A percentile compares a stretch with the other conserved stretches of the same genome.
Conservation (phyloP, 2,888 invertebrate species). For the Acleris holmiana region DNA sequence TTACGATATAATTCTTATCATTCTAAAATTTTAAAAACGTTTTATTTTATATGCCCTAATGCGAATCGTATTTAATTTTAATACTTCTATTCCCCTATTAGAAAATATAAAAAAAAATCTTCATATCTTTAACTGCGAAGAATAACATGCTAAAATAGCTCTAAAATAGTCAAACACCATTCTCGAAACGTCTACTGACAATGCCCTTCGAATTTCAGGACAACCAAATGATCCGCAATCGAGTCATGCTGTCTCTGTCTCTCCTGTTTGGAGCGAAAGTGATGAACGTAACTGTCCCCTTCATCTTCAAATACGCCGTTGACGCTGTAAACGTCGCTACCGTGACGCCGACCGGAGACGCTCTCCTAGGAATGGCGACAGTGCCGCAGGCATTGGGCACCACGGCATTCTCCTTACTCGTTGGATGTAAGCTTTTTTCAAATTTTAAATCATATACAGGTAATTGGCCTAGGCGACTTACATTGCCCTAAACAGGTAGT, state of each 20-base stretch:
- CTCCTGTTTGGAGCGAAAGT: constrained; percentile 93
- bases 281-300: constrained; percentile 96
- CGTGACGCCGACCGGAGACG: constrained; percentile 69
- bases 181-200: neutral
- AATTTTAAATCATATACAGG: too few species aligned
- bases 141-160: too few species aligned
- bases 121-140: too few species aligned
- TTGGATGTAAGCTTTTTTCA: constrained; percentile 90
- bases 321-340: constrained; percentile 91
- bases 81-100: too few species aligned
- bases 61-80: too few species aligned
- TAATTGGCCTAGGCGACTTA: too few species aligned
- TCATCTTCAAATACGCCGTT: constrained; percentile 96
- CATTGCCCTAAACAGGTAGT: too few species aligned
- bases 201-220: constrained; percentile 80
- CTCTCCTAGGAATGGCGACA: constrained; percentile 89
- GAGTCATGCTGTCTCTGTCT: constrained; percentile 93
- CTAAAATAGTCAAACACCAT: neutral
- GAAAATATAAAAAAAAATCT: too few species aligned
- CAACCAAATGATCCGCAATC: constrained; percentile 88
- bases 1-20: too few species aligned
- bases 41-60: too few species aligned
- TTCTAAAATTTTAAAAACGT: too few species aligned
- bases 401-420: constrained; percentile 90
- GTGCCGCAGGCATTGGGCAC: constrained; percentile 93